Conservation (phyloP, 1,140 invertebrate genomes). For the Venturia canescens region DNA sequence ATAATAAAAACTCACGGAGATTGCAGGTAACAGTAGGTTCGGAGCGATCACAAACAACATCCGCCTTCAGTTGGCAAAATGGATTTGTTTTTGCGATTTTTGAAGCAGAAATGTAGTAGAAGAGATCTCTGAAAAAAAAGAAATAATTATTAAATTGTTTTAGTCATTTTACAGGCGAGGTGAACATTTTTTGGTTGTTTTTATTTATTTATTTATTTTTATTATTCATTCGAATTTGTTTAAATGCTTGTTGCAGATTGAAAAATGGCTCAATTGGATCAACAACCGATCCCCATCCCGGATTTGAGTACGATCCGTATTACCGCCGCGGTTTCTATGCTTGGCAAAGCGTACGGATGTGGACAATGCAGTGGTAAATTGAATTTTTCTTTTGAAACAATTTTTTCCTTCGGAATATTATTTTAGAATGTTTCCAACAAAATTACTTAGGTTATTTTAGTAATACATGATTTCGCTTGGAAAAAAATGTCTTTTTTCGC, state of each 20-base stretch:
- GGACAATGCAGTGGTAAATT: slow-evolving; percentile 77
- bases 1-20: slow-evolving; percentile 76
- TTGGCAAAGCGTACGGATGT: slow-evolving; percentile 80
- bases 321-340: slow-evolving; percentile 79
- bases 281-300: slow-evolving; percentile 77
- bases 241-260: slow-evolving; percentile 38
- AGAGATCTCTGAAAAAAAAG: slow-evolving; percentile 80
- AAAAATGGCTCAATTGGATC: slow-evolving; percentile 73
- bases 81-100: slow-evolving; percentile 85
- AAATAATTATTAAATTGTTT: neutral
- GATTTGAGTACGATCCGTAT: slow-evolving; percentile 78
- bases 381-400: neutral
- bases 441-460: too few species aligned
- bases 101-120: slow-evolving; percentile 81
- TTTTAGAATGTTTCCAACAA: too few species aligned
- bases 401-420: neutral
- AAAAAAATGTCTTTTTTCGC: too few species aligned
- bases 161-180: too few species aligned
- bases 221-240: slow-evolving; percentile 39
- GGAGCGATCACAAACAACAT: slow-evolving; percentile 86
- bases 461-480: too few species aligned
- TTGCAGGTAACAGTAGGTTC: slow-evolving; percentile 82
- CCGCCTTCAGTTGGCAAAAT: slow-evolving; percentile 85
- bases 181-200: neutral
- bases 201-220: slow-evolving; percentile 44